These are phyloP conservation scores for Philopotamus ludificatus DNA, from an alignment of 1,140 invertebrate species.

Conservation along the genomic window DNA sequence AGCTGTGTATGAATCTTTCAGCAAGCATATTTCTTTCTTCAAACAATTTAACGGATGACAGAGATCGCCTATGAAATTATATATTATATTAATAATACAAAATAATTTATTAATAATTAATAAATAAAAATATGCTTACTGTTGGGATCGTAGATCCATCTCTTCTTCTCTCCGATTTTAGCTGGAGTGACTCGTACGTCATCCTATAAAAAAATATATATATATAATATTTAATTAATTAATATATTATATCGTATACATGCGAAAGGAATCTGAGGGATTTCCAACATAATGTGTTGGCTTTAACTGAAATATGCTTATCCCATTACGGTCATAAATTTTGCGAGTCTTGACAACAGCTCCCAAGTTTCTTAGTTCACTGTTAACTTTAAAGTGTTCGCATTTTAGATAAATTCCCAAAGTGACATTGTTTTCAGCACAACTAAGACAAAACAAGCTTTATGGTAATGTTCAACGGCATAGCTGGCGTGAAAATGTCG, in stretches of 20 bases:
- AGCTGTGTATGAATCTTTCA: constrained; percentile 82
- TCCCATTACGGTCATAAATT: constrained; percentile 13
- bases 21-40: constrained; percentile 81
- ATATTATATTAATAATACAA: not conserved
- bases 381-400: constrained; percentile 13
- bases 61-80: constrained; percentile 66
- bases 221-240: not conserved
- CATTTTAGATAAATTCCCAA: constrained; percentile 18
- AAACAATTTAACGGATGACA: constrained; percentile 84
- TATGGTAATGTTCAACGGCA: not conserved
- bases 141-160: constrained; percentile 74
- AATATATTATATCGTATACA: not conserved
- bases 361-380: not conserved
- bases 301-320: not conserved
- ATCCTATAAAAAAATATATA: constrained; percentile 31
- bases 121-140: constrained; percentile 58
- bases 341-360: constrained; percentile 3
- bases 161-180: constrained; percentile 58
- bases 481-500: not conserved
- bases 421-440: constrained; percentile 17
- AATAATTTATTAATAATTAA: not conserved
- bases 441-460: not conserved
- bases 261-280: not conserved
- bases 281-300: not conserved
- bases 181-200: constrained; percentile 30